Evolutionary conservation across 35 echinoderm and acorn worm species (phyloP).

Genomic region (Stichopus chloronotus): DNA sequence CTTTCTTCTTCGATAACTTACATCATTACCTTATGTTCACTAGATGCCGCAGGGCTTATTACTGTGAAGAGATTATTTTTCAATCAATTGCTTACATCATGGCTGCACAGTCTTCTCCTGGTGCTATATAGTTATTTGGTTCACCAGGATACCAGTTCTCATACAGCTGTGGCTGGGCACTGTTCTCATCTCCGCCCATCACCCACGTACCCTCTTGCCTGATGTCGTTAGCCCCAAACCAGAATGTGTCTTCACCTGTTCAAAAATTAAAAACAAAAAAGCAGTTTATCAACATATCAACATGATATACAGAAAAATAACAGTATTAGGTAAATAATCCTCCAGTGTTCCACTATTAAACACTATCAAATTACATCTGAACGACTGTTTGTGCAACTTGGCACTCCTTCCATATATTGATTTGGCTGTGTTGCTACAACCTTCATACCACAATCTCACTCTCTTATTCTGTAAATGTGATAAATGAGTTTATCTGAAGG

Average conservation of each 20-base stretch:
- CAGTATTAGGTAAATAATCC: not conserved
- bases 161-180: slow-evolving; percentile 48
- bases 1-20: not conserved
- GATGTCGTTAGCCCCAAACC: slow-evolving; percentile 81
- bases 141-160: slow-evolving; percentile 67
- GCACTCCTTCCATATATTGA: too few relatives aligned
- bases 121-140: slow-evolving; percentile 57
- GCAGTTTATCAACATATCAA: not conserved
- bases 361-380: too few relatives aligned
- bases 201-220: slow-evolving; percentile 61
- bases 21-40: not conserved
- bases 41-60: not conserved
- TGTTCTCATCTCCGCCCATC: slow-evolving; percentile 64
- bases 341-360: too few relatives aligned
- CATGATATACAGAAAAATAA: not conserved
- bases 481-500: too few relatives aligned
- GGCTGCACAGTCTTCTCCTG: slow-evolving; percentile 68
- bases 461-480: too few relatives aligned
- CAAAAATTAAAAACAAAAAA: not conserved
- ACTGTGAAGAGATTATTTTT: too few relatives aligned
- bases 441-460: too few relatives aligned
- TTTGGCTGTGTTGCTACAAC: too few relatives aligned
- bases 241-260: slow-evolving; percentile 72
- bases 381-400: too few relatives aligned
- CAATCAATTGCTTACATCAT: slow-evolving; percentile 46